Evolutionary conservation across 2,888 invertebrate genomes (phyloP), one percentile per base, ranked within the genome.

Genomic region (Apotomis betuletana): DNA sequence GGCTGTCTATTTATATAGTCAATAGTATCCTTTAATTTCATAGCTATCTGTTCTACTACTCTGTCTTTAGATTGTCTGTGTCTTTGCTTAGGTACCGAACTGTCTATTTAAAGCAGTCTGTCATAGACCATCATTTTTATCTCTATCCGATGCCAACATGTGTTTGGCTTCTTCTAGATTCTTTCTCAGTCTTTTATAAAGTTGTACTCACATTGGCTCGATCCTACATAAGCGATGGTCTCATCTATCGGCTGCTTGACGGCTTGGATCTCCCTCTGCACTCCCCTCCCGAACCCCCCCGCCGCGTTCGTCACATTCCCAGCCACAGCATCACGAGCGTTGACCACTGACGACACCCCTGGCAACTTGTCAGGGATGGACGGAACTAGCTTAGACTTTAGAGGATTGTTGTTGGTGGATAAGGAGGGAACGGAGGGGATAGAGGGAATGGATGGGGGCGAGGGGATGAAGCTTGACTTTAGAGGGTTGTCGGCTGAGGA

Each of bases 241-340:
- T 84, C 81, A 12, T 83, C 85, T 0, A 89, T 78, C 0, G 88
- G 88, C 13, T 85, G 83, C 54, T 86, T 85, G 12, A 83, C 77
- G 0, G 85, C 82, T 0, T 74, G 76, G 0, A 85, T 76, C 69
- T 87, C 87, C 62, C 82, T 82, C 67, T 70, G 60, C 13, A 81
- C 72, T 3, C 69, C 74, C 61, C 75, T 67, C 15, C 75, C 75
- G 4, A 77, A 12, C 4, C 71, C 64, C 0, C 51, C 58, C 12
- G 68, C 68, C 15, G 46, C 63, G 10, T 60, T 58, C 41, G 55
- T 6, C 8, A 60, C 68, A 15, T 72, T 72, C 0, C 36, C 51
- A 3, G 52, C 44, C 5, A 72, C 52, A 6, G 65, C 60, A 2
- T 67, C 70, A 9, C 65, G 12, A 3, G 38, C 58, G 12, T 70